These are phyloP conservation scores for Ectemnius lituratus DNA, from an alignment of 2,888 invertebrate species.

Conservation along the genomic window DNA sequence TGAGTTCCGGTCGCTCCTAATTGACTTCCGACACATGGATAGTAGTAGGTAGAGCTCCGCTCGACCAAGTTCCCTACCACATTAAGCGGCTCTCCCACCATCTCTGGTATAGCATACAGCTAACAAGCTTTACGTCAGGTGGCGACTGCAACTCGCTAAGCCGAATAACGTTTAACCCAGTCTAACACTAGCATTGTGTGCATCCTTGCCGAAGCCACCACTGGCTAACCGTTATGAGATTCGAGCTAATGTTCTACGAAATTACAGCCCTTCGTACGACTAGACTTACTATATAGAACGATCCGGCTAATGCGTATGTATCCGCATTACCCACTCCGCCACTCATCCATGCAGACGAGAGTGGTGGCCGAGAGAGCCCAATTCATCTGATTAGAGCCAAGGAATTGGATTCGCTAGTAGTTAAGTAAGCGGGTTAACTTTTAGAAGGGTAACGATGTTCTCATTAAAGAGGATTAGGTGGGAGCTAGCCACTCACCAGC, in stretches of 20 bases:
- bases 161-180: constrained; percentile 9
- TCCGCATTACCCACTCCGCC: too few species aligned
- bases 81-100: constrained; percentile 9
- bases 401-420: too few species aligned
- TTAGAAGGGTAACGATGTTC: too few species aligned
- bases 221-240: not conserved
- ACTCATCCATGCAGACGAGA: too few species aligned
- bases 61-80: constrained; percentile 18
- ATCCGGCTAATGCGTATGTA: too few species aligned
- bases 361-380: too few species aligned
- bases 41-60: constrained; percentile 27
- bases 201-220: not conserved
- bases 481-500: too few species aligned
- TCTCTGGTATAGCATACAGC: constrained; percentile 3
- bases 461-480: too few species aligned
- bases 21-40: constrained; percentile 60
- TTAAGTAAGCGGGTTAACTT: too few species aligned
- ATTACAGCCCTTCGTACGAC: not conserved
- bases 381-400: too few species aligned
- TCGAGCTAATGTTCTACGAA: not conserved
- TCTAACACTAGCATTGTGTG: constrained; percentile 10
- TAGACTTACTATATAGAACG: too few species aligned
- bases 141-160: constrained; percentile 1
- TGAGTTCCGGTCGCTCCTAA: constrained; percentile 56
- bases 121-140: constrained; percentile 20